Conservation (phyloP, 2,888 invertebrate genomes). For the Eurois occulta region DNA sequence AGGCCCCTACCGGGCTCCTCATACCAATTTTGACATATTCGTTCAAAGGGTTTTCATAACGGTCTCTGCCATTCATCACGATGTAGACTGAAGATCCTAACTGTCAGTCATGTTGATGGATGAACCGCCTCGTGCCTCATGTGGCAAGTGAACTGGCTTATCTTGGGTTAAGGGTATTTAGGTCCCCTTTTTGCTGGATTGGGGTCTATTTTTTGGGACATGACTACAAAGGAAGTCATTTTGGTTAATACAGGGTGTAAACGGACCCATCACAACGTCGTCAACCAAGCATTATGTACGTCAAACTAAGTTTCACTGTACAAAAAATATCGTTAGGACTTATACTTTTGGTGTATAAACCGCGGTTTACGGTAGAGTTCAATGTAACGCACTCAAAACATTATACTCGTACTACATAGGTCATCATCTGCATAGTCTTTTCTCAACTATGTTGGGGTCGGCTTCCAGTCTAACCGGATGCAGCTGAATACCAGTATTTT, state of each 20-base stretch:
- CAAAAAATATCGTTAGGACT: not conserved
- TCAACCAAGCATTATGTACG: not conserved
- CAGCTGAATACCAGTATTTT: too few species aligned
- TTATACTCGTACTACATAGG: too few species aligned
- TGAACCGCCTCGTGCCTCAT: conserved; percentile 28
- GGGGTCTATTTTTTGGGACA: not conserved
- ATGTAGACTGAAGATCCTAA: conserved; percentile 11
- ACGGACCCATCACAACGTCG: not conserved
- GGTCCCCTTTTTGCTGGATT: not conserved
- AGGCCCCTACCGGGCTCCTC: not conserved
- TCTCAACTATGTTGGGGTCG: too few species aligned
- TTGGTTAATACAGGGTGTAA: not conserved
- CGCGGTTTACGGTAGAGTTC: not conserved
- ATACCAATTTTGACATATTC: not conserved
- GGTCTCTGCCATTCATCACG: not conserved
- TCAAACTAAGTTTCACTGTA: not conserved
- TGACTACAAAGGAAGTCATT: not conserved
- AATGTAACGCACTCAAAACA: not conserved
- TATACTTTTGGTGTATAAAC: not conserved
- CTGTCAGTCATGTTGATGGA: conserved; percentile 60
- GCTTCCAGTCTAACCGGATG: too few species aligned
- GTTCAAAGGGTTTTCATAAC: conserved; percentile 27
- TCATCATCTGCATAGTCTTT: too few species aligned
- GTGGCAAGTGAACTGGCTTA: conserved; percentile 50
- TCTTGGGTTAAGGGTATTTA: conserved; percentile 25